Base-by-base conservation (phyloP, 2,797 vertebrate species). In the Allobates femoralis region DNA sequence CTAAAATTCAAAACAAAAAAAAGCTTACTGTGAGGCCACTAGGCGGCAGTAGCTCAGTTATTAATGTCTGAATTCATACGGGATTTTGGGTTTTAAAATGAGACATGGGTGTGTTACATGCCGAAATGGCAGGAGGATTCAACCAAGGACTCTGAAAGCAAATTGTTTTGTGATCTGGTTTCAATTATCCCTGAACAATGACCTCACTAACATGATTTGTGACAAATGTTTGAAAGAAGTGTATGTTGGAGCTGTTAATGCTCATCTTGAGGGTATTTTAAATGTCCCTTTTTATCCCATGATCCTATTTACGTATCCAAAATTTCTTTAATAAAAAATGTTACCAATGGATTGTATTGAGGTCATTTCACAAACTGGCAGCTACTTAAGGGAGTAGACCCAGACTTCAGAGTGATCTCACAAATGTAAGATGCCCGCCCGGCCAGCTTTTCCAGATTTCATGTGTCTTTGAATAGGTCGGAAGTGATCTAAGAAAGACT, bases 131-230 rank as follows among this genome's bases (percentile, higher is more conserved):
- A 56, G 46, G 12, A 32, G 5, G 16, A 41, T 74, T 62, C 19
- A 80, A 18, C 34, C 32, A 51, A 37, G 67, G 56, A 86, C 55
- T 14, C 15, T 2, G 10, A 85, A 62, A 85, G 26, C 55, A 51
- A 53, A 80, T 73, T 34, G 73, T 85, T 58, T 79, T 73, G 64
- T 30, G 50, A 21, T n/a, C 32, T 69, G 83, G 64, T 85, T 79
- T 73, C 18, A 79, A 85, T 85, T 80, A 71, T 50, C 60, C 28
- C 51, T 7, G 53, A 12, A 69, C n/a, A 28, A 19, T 71, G 84
- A 60, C 18, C 50, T 55, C 75, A 28, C 30, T 55, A 21, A 18
- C 50, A 3, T 79, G 37, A 21, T n/a, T 66, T 78, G 66, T 85
- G 30, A 55, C 46, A 67, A 78, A 79, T 85, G 50, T 32, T 32